Conservation (phyloP, 1,140 invertebrate species). For the Drosophila varians region DNA sequence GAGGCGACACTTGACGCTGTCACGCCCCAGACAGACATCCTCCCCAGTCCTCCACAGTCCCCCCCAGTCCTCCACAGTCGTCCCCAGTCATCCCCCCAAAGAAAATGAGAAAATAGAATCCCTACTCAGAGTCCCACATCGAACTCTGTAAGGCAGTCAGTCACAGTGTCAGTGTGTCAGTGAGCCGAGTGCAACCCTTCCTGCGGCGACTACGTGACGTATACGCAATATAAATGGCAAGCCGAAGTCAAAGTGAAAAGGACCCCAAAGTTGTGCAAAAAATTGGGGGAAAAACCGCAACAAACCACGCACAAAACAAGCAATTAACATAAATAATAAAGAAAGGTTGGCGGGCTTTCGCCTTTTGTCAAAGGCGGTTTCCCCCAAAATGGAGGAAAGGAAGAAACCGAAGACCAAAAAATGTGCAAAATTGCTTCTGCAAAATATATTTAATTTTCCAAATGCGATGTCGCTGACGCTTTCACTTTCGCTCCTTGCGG, state of each 20-base stretch:
- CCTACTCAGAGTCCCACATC: conserved; percentile 37
- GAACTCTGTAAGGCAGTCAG: not conserved
- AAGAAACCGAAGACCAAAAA: conserved; percentile 29
- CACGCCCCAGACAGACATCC: conserved; percentile 55
- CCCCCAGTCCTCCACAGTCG: no score
- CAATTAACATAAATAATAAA: conserved; percentile 77
- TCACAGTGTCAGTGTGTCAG: not conserved
- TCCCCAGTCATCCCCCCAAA: no score
- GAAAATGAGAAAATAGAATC: conserved; percentile 29
- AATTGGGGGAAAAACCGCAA: conserved; percentile 40
- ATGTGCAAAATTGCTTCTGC: conserved; percentile 44
- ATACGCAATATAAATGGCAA: conserved; percentile 61
- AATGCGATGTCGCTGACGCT: conserved; percentile 36
- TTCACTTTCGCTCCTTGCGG: conserved; percentile 7
- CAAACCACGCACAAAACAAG: conserved; percentile 62
- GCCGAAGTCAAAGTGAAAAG: conserved; percentile 24
- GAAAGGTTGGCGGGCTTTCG: conserved; percentile 22
- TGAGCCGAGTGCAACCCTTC: conserved; percentile 57
- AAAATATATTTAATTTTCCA: conserved; percentile 57
- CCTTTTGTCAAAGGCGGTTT: conserved; percentile 17
- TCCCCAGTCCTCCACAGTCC: conserved; percentile 12
- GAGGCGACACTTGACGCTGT: conserved; percentile 56
- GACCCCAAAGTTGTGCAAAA: conserved; percentile 13
- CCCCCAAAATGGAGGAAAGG: not conserved
- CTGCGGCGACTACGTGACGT: conserved; percentile 62